Evolutionary conservation across 2,888 invertebrate species (phyloP).

Genomic region (Stenodema calcarata): DNA sequence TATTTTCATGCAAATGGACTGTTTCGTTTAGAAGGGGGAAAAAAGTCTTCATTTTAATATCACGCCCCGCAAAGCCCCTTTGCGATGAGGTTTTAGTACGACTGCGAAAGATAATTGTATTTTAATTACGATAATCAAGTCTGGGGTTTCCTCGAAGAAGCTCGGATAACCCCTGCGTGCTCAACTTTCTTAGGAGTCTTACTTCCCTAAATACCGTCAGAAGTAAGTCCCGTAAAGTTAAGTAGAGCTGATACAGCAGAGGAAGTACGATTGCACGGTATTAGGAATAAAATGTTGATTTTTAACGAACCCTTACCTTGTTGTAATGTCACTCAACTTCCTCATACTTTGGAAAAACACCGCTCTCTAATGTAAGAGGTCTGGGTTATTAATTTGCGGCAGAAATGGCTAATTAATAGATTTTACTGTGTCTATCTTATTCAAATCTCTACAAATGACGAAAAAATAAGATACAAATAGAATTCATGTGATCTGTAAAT

Average conservation of each 20-base stretch:
- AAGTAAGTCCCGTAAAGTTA: not conserved
- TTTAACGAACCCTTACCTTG: not conserved
- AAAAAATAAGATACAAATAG: no score
- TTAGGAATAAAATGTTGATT: not conserved
- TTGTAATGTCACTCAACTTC: not conserved
- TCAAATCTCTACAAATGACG: no score
- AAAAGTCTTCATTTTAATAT: slow-evolving; percentile 12
- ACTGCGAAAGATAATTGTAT: slow-evolving; percentile 17
- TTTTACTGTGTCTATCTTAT: no score
- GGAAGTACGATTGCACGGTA: not conserved
- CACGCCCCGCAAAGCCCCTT: not conserved
- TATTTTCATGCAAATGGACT: slow-evolving; percentile 31
- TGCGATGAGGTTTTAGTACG: slow-evolving; percentile 27
- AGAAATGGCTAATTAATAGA: no score
- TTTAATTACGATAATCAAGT: slow-evolving; percentile 29
- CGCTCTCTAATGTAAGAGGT: no score
- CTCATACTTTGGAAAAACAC: no score
- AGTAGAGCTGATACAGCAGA: not conserved
- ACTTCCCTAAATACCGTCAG: slow-evolving; percentile 1
- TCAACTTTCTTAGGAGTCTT: slow-evolving; percentile 1
- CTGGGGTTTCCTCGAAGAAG: not conserved
- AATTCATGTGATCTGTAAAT: no score
- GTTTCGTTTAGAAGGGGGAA: slow-evolving; percentile 9
- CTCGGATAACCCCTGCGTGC: not conserved
- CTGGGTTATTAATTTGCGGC: no score